Conservation (phyloP, 2,888 invertebrate genomes). For the Lepidochitona cinerea region DNA sequence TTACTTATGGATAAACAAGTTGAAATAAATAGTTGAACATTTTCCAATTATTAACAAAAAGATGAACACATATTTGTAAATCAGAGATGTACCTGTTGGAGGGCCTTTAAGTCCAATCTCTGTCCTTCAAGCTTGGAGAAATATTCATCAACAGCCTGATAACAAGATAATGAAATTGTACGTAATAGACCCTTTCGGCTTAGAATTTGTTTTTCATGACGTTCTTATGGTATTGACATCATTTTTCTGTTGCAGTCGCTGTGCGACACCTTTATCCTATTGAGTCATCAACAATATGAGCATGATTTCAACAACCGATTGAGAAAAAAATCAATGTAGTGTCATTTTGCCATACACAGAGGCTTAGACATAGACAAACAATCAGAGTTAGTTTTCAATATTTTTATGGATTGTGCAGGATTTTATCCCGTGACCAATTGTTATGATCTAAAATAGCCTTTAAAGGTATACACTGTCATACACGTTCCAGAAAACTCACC, state of each 20-base stretch:
- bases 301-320: not conserved
- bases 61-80: not conserved
- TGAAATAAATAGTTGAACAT: not conserved
- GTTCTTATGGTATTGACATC: too few species aligned
- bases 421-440: too few species aligned
- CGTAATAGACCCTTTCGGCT: too few species aligned
- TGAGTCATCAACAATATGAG: not conserved
- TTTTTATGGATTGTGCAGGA: too few species aligned
- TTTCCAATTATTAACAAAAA: not conserved
- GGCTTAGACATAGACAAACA: not conserved
- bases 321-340: not conserved
- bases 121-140: conserved; percentile 95
- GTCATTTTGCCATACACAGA: too few species aligned
- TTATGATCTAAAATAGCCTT: too few species aligned
- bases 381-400: too few species aligned
- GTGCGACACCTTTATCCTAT: too few species aligned
- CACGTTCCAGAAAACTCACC: too few species aligned
- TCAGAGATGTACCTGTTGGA: conserved; percentile 73
- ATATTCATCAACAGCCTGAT: conserved; percentile 92
- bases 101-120: conserved; percentile 89
- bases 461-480: too few species aligned
- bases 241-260: too few species aligned
- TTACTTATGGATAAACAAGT: not conserved
- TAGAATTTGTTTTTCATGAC: too few species aligned
- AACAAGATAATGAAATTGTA: conserved; percentile 45